Percentiles rank a stretch among this genome's conserved stretches.
phyloP scores from a whole-genome alignment of 2,797 vertebrate genomes.

The Lepus townsendii region DNA sequence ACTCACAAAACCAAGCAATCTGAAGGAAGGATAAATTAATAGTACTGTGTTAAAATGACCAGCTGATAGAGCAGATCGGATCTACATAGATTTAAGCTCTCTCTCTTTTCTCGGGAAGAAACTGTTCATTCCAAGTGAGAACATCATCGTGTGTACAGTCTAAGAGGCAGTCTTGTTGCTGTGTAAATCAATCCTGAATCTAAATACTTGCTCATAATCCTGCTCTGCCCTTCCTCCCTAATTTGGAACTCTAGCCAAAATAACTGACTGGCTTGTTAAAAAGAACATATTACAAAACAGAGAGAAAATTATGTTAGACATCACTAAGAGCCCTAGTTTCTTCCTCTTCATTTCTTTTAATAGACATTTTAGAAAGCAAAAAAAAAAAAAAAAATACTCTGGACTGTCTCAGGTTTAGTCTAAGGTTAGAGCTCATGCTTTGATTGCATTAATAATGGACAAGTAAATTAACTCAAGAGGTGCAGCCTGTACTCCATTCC shows the following conservation, averaged over 20 bases:
- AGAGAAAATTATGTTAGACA: conserved; percentile 1
- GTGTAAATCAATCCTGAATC: background rate
- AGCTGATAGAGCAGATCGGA: conserved; percentile 30
- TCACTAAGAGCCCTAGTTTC: background rate
- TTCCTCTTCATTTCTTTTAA: conserved; percentile 39
- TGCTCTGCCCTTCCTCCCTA: background rate
- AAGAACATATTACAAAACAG: conserved; percentile 9
- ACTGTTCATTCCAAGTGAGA: conserved; percentile 15
- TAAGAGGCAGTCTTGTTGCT: background rate
- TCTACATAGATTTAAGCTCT: background rate
- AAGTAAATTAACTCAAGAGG: conserved; percentile 56
- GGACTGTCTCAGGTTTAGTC: conserved; percentile 20
- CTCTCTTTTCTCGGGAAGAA: conserved; percentile 62
- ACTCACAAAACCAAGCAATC: background rate
- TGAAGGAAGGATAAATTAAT: background rate
- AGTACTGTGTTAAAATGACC: conserved; percentile 29
- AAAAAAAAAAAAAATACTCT: background rate
- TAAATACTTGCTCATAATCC: conserved; percentile 35
- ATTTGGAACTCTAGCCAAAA: conserved; percentile 34
- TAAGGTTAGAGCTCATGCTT: conserved; percentile 39
- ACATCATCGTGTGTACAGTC: background rate
- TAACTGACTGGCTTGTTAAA: background rate
- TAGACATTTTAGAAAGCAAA: conserved; percentile 34
- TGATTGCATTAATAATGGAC: conserved; percentile 46
- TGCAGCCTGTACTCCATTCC: background rate